Base-by-base conservation (phyloP, 2,113 vertebrate genomes). In the Marmota flaviventris region DNA sequence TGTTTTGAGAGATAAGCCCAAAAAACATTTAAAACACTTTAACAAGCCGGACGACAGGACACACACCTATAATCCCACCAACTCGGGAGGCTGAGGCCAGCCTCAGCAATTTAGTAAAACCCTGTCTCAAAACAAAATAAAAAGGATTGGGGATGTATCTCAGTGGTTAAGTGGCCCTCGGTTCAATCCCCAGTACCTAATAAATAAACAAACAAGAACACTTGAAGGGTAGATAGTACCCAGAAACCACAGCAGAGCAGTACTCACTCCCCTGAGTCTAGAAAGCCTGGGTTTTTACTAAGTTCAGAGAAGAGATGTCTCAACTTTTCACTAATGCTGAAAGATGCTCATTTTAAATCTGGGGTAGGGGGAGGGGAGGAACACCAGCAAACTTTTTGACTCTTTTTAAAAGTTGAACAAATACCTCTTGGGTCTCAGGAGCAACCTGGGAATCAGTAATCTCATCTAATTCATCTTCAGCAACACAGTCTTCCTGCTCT, bases 341-440 rank as follows among this genome's bases (percentile, higher is more conserved):
- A 78, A 79, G 56, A 90, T 11, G 65, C 45, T 95, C 53, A 37
- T 79, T 70, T 72, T 82, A 92, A 92, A 29, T 85, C 78, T 51
- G 39, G 37, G 88, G 56, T 20, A 51, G 84, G 27, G 0, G 27
- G 86, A 73, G 58, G 84, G 27, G 0, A 37, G 86, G 67, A 84
- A 73, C 84, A 87, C 7, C 89, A 94, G 10, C 63, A 89, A 93
- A 61, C 84, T 85, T 88, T 75, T 97, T 95, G 83, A 85, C 89
- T n/a, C 96, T 97, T 88, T 86, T 70, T 83, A 85, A 90, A 95
- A 93, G 95, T 88, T 92, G 56, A 96, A 27, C 8, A 89, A 96
- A 70, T 98, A 99, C 99, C 99, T 99, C 99, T 94, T 99, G 98
- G 20, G 98, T 98, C 86, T 99, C 99, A 94, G 99, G 48, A 92